phyloP scores from a whole-genome alignment of 2,113 vertebrate genomes.

The Canis aureus region DNA sequence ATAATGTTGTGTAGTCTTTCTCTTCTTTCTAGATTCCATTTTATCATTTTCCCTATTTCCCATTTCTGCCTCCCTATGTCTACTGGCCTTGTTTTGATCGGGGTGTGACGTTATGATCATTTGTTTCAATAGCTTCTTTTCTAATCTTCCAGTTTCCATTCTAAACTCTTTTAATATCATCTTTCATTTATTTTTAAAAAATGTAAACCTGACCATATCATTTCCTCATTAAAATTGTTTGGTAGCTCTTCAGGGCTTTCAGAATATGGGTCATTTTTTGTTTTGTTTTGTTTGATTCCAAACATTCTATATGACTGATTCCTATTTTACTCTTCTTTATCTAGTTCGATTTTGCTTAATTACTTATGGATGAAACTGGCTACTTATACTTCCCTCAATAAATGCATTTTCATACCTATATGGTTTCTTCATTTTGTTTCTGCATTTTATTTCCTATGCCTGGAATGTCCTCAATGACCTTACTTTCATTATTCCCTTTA shows the following conservation, averaged over 20 bases:
- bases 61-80: neutral
- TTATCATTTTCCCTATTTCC: neutral
- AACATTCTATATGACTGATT: neutral
- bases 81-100: neutral
- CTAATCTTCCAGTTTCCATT: neutral
- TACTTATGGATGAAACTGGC: no score
- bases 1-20: neutral
- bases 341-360: neutral
- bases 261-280: neutral
- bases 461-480: neutral
- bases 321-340: neutral
- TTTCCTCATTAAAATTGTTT: neutral
- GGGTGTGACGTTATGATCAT: neutral
- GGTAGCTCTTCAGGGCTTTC: neutral
- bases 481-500: neutral
- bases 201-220: neutral
- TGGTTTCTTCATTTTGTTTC: neutral
- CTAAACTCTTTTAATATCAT: neutral
- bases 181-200: neutral
- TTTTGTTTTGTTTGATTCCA: neutral
- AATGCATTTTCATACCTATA: neutral
- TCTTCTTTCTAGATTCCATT: neutral
- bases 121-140: neutral
- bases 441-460: neutral
- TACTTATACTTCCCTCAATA: neutral